A percentile compares a stretch with the other conserved stretches of the same genome.
Evolutionary conservation across 2,888 invertebrate species (phyloP).

Genomic region (Macaria notata): DNA sequence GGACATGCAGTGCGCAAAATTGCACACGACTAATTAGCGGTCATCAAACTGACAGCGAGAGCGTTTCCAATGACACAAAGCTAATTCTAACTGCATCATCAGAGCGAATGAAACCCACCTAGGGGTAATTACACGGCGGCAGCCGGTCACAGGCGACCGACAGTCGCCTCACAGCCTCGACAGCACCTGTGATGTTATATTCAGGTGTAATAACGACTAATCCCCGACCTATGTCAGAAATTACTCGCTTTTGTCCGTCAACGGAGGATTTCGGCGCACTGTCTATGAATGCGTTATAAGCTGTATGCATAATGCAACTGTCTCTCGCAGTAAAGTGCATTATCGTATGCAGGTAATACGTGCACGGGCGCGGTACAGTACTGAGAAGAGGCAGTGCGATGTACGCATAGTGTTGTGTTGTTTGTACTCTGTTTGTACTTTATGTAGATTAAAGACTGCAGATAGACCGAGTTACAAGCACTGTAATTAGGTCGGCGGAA

Average conservation of each 20-base stretch:
- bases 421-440: background rate
- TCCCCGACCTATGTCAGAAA: conserved; percentile 48
- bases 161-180: background rate
- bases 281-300: conserved; percentile 50
- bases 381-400: background rate
- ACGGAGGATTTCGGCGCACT: conserved; percentile 47
- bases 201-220: conserved; percentile 60
- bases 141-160: conserved; percentile 10
- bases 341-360: conserved; percentile 19
- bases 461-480: conserved; percentile 22
- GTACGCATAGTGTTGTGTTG: too few species aligned
- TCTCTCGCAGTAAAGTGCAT: conserved; percentile 28
- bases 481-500: conserved; percentile 31
- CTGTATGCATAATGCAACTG: conserved; percentile 45
- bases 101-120: conserved; percentile 38
- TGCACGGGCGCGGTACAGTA: conserved; percentile 19
- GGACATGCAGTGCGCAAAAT: conserved; percentile 11
- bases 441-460: conserved; percentile 2
- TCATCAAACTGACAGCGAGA: conserved; percentile 26
- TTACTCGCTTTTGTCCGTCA: conserved; percentile 58
- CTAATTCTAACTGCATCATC: conserved; percentile 43
- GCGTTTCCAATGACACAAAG: conserved; percentile 33
- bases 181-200: conserved; percentile 55
- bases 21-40: conserved; percentile 30
- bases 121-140: conserved; percentile 41